A percentile compares a stretch with the other conserved stretches of the same genome.
Conservation (phyloP, 2,888 invertebrate genomes). For the Morinoia aosen region DNA sequence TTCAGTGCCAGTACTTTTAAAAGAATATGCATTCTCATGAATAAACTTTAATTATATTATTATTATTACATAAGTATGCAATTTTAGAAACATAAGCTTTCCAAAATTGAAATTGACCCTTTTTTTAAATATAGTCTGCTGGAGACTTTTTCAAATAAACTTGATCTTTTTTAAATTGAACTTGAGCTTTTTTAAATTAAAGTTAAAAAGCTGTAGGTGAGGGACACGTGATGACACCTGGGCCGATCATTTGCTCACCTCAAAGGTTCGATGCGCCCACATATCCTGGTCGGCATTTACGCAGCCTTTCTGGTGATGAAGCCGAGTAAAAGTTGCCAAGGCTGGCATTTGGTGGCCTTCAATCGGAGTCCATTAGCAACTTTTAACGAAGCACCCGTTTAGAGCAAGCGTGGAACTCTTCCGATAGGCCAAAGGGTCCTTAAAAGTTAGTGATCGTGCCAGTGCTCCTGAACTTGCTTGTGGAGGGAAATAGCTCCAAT, state of each 20-base stretch:
- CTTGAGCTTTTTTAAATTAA: too few species aligned
- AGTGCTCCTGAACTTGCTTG: neutral
- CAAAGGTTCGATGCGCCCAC: neutral
- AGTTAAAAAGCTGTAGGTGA: too few species aligned
- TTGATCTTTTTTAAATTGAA: too few species aligned
- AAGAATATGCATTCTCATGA: too few species aligned
- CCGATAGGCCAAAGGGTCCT: neutral
- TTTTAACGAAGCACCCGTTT: slow-evolving; percentile 50
- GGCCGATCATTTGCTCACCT: neutral
- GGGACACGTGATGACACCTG: neutral
- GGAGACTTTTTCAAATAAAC: too few species aligned
- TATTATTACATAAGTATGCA: too few species aligned
- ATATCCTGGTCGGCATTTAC: neutral
- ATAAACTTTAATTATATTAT: too few species aligned
- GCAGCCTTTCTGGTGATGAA: neutral
- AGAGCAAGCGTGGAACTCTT: slow-evolving; percentile 22
- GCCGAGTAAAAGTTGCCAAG: neutral
- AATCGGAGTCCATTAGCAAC: slow-evolving; percentile 10
- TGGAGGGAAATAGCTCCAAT: neutral
- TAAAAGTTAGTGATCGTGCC: neutral
- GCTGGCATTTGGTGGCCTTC: slow-evolving; percentile 6
- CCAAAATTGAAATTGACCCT: too few species aligned
- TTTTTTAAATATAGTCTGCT: too few species aligned
- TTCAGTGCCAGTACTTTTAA: too few species aligned
- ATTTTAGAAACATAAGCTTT: too few species aligned